Evolutionary conservation across 2,888 invertebrate species (phyloP).

Genomic region (Leptopilina syphax): DNA sequence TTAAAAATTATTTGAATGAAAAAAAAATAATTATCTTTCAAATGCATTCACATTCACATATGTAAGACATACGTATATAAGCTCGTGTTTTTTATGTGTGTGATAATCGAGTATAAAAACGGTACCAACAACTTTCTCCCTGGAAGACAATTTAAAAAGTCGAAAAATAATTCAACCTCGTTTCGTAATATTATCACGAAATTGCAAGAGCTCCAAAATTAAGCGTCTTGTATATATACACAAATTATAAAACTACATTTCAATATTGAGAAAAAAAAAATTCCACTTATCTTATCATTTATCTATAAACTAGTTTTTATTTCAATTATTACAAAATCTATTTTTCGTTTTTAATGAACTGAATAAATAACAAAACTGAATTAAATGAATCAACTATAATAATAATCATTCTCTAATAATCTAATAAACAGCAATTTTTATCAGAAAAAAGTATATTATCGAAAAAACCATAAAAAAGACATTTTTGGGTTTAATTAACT

Average conservation of each 20-base stretch:
- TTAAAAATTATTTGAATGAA: neutral
- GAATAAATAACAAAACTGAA: too few relatives aligned
- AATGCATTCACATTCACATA: neutral
- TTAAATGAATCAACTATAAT: too few relatives aligned
- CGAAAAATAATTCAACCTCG: constrained; percentile 37
- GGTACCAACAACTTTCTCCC: constrained; percentile 33
- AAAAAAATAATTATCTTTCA: neutral
- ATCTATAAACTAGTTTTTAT: too few relatives aligned
- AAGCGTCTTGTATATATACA: neutral
- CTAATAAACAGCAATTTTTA: too few relatives aligned
- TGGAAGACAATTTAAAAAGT: constrained; percentile 24
- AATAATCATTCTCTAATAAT: too few relatives aligned
- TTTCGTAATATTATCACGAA: constrained; percentile 36
- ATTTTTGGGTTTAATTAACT: too few relatives aligned
- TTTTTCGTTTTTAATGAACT: too few relatives aligned
- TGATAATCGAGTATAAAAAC: neutral
- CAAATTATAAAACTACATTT: neutral
- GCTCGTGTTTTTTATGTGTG: too few relatives aligned
- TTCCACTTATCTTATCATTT: neutral
- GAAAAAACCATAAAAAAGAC: too few relatives aligned
- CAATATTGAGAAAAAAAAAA: neutral
- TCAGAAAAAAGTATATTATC: too few relatives aligned
- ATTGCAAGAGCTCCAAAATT: neutral
- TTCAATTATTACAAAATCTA: too few relatives aligned
- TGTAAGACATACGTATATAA: too few relatives aligned